These are phyloP conservation scores for Marcusenius ussheri DNA, from an alignment of 2,113 vertebrate genomes.

Conservation along the genomic window DNA sequence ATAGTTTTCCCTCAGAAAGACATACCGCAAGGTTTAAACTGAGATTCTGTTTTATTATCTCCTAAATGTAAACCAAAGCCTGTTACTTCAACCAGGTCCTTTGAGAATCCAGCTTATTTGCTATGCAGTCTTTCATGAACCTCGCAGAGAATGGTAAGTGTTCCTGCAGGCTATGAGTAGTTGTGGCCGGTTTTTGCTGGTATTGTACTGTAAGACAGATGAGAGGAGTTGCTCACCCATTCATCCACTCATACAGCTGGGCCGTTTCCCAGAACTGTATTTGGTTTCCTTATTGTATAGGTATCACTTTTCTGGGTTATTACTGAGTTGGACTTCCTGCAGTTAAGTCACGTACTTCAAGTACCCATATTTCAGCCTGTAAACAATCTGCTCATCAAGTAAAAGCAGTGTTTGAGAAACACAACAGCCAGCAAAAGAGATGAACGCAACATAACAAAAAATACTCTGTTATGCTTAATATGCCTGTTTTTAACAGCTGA, in stretches of 20 bases:
- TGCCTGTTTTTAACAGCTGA: no score
- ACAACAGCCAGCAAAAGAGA: no score
- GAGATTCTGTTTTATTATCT: neutral
- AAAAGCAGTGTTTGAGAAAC: no score
- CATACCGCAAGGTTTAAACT: neutral
- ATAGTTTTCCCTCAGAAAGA: neutral
- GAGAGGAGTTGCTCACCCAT: neutral
- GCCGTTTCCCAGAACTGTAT: neutral
- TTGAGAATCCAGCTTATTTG: neutral
- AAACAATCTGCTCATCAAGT: no score
- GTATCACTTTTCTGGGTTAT: neutral
- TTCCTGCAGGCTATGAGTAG: neutral
- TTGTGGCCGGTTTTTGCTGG: neutral
- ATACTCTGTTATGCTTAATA: no score
- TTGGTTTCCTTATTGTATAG: neutral
- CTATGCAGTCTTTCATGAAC: neutral
- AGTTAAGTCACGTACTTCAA: neutral
- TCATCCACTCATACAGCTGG: neutral
- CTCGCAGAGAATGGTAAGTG: neutral
- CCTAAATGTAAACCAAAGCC: neutral
- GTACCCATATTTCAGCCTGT: no score
- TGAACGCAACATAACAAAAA: no score
- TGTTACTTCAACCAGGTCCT: neutral
- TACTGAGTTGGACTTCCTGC: neutral
- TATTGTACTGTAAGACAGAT: neutral